Percentiles rank a stretch among this genome's conserved stretches.
Conservation (phyloP, 2,797 vertebrate genomes). For the Poecilia wingei region DNA sequence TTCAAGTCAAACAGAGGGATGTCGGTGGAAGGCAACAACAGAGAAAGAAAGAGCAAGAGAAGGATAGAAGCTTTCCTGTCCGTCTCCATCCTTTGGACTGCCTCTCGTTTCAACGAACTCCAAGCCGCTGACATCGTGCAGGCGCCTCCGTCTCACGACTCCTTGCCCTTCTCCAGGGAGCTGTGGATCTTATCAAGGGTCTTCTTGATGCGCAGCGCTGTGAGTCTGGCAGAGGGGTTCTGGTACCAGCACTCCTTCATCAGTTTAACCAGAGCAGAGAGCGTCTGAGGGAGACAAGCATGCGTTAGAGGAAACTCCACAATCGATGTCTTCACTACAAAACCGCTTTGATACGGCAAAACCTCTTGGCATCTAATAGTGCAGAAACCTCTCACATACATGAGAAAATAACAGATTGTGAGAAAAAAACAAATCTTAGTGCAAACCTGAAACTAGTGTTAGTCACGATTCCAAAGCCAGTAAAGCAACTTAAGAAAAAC, state of each 20-base stretch:
- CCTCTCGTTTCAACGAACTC: slow-evolving; percentile 7
- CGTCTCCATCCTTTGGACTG: slow-evolving; percentile 1
- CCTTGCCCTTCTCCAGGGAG: slow-evolving; percentile 84
- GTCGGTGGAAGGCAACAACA: slow-evolving; percentile 50
- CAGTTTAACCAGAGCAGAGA: slow-evolving; percentile 85
- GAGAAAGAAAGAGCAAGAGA: slow-evolving; percentile 42
- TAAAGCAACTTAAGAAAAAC: neutral
- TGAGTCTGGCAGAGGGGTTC: slow-evolving; percentile 85
- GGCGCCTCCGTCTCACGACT: slow-evolving; percentile 71
- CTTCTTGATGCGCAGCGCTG: slow-evolving; percentile 86
- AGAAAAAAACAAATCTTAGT: neutral
- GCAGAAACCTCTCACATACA: neutral
- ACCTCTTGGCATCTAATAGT: no score
- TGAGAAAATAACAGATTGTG: neutral
- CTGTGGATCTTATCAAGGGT: slow-evolving; percentile 87
- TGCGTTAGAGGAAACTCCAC: neutral
- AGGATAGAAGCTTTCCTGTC: slow-evolving; percentile 23
- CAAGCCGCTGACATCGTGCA: slow-evolving; percentile 17
- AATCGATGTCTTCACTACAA: neutral
- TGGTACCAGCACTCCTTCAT: slow-evolving; percentile 90
- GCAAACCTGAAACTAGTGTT: neutral
- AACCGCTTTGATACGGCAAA: neutral
- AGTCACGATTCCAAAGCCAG: neutral
- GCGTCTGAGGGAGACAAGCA: slow-evolving; percentile 67
- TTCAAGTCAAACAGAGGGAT: slow-evolving; percentile 45